Evolutionary conservation across 2,888 invertebrate genomes (phyloP), one percentile per base, ranked within the genome.

Genomic region (Drosophila suboccidentalis): DNA sequence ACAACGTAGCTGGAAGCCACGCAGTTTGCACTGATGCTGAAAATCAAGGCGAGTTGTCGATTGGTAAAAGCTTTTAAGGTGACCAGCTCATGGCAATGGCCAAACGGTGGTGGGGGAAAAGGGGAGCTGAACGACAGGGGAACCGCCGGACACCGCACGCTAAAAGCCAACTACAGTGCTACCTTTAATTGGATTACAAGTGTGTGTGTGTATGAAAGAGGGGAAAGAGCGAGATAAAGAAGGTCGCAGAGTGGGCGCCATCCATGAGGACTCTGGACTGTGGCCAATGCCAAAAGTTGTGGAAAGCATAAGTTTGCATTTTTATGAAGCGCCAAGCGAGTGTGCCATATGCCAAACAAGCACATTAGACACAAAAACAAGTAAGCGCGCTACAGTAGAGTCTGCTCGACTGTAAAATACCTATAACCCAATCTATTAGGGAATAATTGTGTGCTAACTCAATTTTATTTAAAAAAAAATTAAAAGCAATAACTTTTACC

Each of bases 141-240:
- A 51, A 44, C 51, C 55, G 74, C 62, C 70, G 73, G 72, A 55
- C 71, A 78, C 80, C 75, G 73, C 76, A 80, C 82, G 85, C 80
- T 90, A 89, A 91, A 90, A 90, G 90, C 89, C 90, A 91, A 88
- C 90, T 90, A 81, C 75, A 78, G 75, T 83, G 84, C 86, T 83
- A 74, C 87, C 87, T 90, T 89, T 90, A 90, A 90, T 90, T 90
- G 90, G 90, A 91, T 90, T 89, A 85, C 85, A 82, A 78, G 75
- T 70, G 82, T 79, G 66, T 79, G 66, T 63, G 60, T 50, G 64
- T 49, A 60, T 57, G 65, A 65, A 66, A 57, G 68, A 66, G 62
- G 43, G 15, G 22, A 60, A 19, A 60, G 17, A 5, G 69, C 55
- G 63, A 46, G 49, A 29, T 54, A 44, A 65, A 46, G 65, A 54